phyloP scores from a whole-genome alignment of 2,888 invertebrate species.

The Aelia acuminata region DNA sequence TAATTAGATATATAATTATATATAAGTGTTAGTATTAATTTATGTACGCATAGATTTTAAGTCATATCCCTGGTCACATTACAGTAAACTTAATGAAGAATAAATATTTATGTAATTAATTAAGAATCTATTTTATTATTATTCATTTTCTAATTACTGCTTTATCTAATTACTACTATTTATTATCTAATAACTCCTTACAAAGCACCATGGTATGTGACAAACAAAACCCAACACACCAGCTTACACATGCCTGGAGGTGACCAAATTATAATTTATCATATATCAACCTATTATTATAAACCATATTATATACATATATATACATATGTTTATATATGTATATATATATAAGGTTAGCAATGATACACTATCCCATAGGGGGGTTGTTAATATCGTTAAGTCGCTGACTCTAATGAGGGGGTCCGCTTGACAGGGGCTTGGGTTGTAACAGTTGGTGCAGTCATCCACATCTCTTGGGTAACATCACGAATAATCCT shows the following conservation, averaged over 20 bases:
- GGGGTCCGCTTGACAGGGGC: not conserved
- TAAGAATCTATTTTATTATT: no score
- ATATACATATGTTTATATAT: conserved; percentile 41
- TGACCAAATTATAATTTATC: no score
- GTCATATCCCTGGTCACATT: no score
- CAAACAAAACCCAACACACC: no score
- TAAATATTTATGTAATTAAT: no score
- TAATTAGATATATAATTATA: not conserved
- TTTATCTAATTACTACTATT: no score
- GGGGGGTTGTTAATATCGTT: not conserved
- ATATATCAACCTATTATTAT: no score
- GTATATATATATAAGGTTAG: not conserved
- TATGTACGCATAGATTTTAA: not conserved
- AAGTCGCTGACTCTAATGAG: not conserved
- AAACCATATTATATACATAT: not conserved
- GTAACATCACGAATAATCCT: conserved; percentile 4
- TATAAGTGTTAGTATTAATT: not conserved
- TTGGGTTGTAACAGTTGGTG: conserved; percentile 1
- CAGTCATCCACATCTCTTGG: conserved; percentile 28
- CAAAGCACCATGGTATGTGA: no score
- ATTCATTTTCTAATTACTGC: no score
- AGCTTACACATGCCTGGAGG: no score
- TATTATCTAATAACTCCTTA: no score
- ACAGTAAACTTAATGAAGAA: no score
- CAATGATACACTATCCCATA: not conserved